These are phyloP conservation scores for Brenthis daphne DNA, from an alignment of 2,888 invertebrate species.

Conservation along the genomic window DNA sequence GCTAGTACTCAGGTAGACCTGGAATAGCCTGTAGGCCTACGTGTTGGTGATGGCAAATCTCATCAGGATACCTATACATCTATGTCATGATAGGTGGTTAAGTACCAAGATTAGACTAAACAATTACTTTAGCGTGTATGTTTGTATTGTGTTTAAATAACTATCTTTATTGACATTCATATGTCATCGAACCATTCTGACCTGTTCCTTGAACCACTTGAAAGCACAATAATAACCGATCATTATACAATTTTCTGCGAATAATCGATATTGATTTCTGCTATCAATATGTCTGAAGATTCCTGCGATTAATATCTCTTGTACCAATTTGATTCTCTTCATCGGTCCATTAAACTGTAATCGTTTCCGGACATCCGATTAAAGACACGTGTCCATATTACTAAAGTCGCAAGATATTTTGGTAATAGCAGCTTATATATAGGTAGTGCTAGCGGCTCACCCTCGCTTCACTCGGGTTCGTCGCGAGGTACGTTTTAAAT, in stretches of 20 bases:
- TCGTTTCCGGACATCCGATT: too few species aligned
- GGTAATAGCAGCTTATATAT: too few species aligned
- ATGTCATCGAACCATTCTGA: conserved; percentile 9
- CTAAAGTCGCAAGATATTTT: too few species aligned
- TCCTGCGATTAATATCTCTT: conserved; percentile 22
- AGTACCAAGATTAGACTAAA: not conserved
- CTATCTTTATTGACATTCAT: not conserved
- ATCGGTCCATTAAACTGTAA: not conserved
- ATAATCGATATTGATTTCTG: conserved; percentile 28
- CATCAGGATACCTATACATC: too few species aligned
- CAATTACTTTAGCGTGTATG: not conserved
- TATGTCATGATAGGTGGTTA: too few species aligned
- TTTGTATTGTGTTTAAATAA: not conserved
- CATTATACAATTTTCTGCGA: conserved; percentile 24
- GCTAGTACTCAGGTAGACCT: too few species aligned
- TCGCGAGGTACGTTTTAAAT: too few species aligned
- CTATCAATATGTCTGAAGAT: conserved; percentile 24
- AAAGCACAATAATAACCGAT: conserved; percentile 12
- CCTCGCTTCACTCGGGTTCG: too few species aligned
- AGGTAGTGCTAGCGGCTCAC: too few species aligned
- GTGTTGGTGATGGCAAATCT: too few species aligned
- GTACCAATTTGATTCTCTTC: conserved; percentile 16
- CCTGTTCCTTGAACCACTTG: conserved; percentile 22
- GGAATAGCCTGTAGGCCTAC: too few species aligned
- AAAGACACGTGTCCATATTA: too few species aligned